Evolutionary conservation across 1,140 invertebrate genomes (phyloP).

Genomic region (Drosophila nigrodunni): DNA sequence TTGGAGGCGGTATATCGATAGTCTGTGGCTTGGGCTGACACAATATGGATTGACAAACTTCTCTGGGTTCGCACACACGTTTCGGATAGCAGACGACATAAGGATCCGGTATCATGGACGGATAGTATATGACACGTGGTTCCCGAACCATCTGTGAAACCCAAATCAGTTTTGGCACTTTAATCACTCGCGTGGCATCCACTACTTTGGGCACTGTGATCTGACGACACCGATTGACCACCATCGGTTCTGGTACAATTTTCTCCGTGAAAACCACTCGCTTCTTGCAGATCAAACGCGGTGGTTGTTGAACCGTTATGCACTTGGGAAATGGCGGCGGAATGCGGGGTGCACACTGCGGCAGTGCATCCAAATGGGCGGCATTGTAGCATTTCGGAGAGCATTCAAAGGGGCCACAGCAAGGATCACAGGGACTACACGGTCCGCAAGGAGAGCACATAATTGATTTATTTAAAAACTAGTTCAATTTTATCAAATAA

Average conservation of each 20-base stretch:
- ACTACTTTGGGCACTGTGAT: neutral
- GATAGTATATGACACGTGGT: neutral
- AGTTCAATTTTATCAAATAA: neutral
- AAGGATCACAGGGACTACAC: neutral
- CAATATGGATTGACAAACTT: neutral
- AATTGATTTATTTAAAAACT: neutral
- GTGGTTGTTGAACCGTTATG: neutral
- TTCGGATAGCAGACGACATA: neutral
- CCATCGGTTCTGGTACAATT: neutral
- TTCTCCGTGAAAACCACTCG: neutral
- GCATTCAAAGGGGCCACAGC: neutral
- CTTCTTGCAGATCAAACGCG: neutral
- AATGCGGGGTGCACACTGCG: neutral
- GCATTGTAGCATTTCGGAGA: neutral
- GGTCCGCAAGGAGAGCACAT: neutral
- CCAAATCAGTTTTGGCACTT: neutral
- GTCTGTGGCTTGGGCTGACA: neutral
- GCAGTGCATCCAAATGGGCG: neutral
- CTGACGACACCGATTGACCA: neutral
- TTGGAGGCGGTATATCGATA: neutral
- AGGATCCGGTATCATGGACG: neutral
- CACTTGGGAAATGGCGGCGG: neutral
- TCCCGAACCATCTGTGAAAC: neutral
- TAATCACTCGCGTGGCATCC: neutral
- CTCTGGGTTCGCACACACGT: neutral